Evolutionary conservation across 2,888 invertebrate genomes (phyloP), one percentile per base, ranked within the genome.

Genomic region (Drosophila peninsularis): DNA sequence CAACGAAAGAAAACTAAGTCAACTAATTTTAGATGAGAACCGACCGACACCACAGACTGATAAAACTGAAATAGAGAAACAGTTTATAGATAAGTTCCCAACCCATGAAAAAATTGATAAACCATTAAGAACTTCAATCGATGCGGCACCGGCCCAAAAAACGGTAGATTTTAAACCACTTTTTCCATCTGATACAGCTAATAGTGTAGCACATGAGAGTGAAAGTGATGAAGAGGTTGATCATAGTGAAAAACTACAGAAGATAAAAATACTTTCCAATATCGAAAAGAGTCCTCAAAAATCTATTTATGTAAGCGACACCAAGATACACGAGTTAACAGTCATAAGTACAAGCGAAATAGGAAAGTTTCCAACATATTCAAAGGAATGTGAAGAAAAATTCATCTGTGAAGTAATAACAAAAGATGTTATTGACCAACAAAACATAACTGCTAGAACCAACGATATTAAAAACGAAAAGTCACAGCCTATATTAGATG

Each of bases 171-270:
- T 11, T 4, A 61, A 54, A 13, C 32, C 50, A 14, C 74, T 42
- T 24, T 82, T 88, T 39, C 82, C 82, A 21, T 62, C 63, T 13
- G 68, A 86, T 0, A 32, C 1, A 1, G 42, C 30, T 5, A 55
- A 45, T 4, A 36, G 4, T 3, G 27, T 3, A 41, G 13, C 39
- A 14, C 39, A 24, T 10, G 81, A 86, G 9, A 80, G 84, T 36
- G 81, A 83, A 5, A 86, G 89, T 49, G 89, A 82, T 11, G 82
- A 82, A 17, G 89, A 82, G 36, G 45, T 80, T 13, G 71, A 77
- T 2, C 49, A 50, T 9, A 13, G 7, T 1, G 17, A 14, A 45
- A 62, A 61, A n/a, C 17, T 65, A 10, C 21, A 62, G 7, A 66
- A 44, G 57, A 24, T 82, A 0, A 52, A 58, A n/a, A 30, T 49